Conservation (phyloP, 2,888 invertebrate species). For the Oeneis ivallda region DNA sequence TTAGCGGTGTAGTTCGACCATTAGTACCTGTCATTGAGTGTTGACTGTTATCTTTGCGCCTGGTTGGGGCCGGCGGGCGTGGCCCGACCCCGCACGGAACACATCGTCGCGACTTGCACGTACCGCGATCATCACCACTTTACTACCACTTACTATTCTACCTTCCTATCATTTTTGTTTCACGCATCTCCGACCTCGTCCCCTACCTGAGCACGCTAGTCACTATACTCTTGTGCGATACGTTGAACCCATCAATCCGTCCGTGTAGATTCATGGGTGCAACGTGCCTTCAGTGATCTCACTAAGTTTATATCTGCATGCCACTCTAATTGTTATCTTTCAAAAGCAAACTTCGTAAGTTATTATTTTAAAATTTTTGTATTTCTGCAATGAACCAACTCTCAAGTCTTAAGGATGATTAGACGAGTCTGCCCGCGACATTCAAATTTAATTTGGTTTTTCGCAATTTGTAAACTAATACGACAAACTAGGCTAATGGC, state of each 20-base stretch:
- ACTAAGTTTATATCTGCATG: conserved; percentile 49
- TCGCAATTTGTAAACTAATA: too few species aligned
- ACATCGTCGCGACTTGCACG: conserved; percentile 71
- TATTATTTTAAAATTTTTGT: conserved; percentile 27
- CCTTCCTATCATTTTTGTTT: conserved; percentile 74
- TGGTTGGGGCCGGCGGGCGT: conserved; percentile 33
- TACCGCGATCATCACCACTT: conserved; percentile 75
- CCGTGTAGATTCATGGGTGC: conserved; percentile 18
- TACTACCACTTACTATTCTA: conserved; percentile 74
- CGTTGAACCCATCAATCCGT: conserved; percentile 32
- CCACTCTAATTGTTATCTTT: conserved; percentile 47
- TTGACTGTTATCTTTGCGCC: conserved; percentile 42
- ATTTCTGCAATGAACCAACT: neutral
- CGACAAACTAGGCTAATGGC: too few species aligned
- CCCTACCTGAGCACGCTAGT: conserved; percentile 73
- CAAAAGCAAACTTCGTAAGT: conserved; percentile 48
- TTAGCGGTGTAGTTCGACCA: conserved; percentile 25
- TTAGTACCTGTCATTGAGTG: conserved; percentile 34
- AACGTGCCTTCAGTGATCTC: conserved; percentile 41
- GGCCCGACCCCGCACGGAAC: conserved; percentile 78
- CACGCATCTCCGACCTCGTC: conserved; percentile 73
- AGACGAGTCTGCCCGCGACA: too few species aligned
- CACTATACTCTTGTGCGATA: conserved; percentile 45
- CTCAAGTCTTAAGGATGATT: too few species aligned
- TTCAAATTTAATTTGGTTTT: too few species aligned